phyloP scores from a whole-genome alignment of 2,113 vertebrate genomes.

The Grammomys surdaster region DNA sequence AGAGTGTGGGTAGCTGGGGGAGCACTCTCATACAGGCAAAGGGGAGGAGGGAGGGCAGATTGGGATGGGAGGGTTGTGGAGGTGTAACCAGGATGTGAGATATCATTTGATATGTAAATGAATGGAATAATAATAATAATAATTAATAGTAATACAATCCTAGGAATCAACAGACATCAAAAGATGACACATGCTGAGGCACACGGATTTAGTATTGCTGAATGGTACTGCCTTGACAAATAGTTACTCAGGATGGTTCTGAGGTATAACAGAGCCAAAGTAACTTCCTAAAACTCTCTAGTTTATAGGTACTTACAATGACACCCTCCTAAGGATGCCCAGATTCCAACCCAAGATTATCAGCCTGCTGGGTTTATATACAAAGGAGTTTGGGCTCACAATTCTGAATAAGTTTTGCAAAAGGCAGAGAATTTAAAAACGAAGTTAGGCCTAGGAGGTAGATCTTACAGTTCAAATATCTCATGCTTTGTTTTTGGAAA shows the following conservation, averaged over 20 bases:
- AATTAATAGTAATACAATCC: neutral
- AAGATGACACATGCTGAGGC: fast-evolving
- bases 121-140: too few relatives aligned
- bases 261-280: neutral
- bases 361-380: neutral
- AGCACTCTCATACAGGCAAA: too few relatives aligned
- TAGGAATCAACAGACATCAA: neutral
- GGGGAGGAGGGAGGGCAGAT: too few relatives aligned
- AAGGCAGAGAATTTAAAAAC: neutral
- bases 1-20: too few relatives aligned
- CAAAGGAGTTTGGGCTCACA: neutral
- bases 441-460: neutral
- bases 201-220: neutral
- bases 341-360: neutral
- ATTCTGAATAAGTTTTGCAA: neutral
- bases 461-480: neutral
- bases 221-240: neutral
- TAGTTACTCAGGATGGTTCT: neutral
- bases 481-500: neutral
- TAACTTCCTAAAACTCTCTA: neutral
- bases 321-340: neutral
- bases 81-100: too few relatives aligned
- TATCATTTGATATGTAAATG: too few relatives aligned
- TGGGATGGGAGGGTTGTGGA: too few relatives aligned
- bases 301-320: neutral